Percentiles rank a stretch among this genome's conserved stretches.
These are phyloP conservation scores for Oceanodroma leucorhoa DNA, from an alignment of 2,797 vertebrate species.

Conservation along the genomic window DNA sequence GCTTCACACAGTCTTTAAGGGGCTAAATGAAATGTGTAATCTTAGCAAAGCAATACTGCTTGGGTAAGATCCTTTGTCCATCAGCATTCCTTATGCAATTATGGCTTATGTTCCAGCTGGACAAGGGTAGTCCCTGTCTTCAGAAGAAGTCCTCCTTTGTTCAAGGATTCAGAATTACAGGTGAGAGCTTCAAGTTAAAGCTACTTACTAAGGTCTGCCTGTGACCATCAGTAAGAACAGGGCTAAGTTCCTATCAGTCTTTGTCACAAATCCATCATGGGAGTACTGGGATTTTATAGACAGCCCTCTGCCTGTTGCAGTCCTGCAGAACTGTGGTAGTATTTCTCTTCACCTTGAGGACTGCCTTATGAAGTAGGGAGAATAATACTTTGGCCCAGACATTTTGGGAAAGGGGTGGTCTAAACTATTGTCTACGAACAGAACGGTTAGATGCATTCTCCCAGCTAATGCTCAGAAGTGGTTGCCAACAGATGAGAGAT, in stretches of 20 bases:
- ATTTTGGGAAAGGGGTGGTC: neutral
- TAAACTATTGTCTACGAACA: neutral
- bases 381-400: neutral
- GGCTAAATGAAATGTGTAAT: neutral
- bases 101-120: neutral
- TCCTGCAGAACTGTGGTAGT: neutral
- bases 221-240: neutral
- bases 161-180: neutral
- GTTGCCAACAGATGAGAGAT: neutral
- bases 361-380: neutral
- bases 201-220: neutral
- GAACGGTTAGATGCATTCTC: neutral
- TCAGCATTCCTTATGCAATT: neutral
- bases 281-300: neutral
- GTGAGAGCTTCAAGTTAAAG: neutral
- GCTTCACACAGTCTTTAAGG: neutral
- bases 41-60: neutral
- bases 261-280: neutral
- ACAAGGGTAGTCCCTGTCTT: neutral
- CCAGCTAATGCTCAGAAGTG: neutral
- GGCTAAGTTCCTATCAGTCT: neutral
- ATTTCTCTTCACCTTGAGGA: neutral
- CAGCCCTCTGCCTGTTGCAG: neutral
- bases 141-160: neutral
- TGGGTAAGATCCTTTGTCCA: neutral